Evolutionary conservation across 2,113 vertebrate genomes (phyloP).

Genomic region (Ceuthmochares aereus): DNA sequence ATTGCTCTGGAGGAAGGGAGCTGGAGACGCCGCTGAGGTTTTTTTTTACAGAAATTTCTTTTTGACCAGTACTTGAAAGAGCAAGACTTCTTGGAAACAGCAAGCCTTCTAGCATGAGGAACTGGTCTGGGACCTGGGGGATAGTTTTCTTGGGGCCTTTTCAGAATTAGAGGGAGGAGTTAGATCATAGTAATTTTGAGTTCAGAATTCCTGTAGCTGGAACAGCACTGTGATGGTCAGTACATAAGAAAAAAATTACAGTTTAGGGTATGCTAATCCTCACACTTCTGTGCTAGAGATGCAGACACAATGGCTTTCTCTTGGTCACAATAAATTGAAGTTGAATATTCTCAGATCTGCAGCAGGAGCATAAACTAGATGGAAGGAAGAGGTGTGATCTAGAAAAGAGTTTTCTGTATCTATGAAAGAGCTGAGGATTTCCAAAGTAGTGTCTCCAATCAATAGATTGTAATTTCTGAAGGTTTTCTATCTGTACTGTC

Average conservation of each 20-base stretch:
- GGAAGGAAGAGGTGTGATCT: fast-evolving
- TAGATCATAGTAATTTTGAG: neutral
- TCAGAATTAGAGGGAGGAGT: neutral
- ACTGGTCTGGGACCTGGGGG: neutral
- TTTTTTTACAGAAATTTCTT: neutral
- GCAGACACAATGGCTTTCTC: neutral
- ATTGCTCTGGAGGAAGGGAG: neutral
- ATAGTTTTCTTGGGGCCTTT: neutral
- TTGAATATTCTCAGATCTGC: neutral
- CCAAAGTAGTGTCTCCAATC: neutral
- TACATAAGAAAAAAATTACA: neutral
- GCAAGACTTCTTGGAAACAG: neutral
- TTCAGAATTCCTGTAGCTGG: neutral
- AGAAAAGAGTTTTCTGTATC: neutral
- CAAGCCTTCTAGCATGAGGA: neutral
- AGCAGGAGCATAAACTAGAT: neutral
- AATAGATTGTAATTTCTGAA: neutral
- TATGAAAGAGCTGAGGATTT: neutral
- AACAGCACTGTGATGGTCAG: neutral
- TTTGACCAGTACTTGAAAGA: neutral
- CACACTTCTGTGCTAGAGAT: neutral
- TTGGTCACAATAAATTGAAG: neutral
- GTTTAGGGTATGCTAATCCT: neutral
- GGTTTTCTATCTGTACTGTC: neutral
- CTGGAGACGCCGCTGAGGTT: neutral